Evolutionary conservation across 2,113 vertebrate genomes (phyloP), one percentile per base, ranked within the genome.

Genomic region (Ailuropoda melanoleuca): DNA sequence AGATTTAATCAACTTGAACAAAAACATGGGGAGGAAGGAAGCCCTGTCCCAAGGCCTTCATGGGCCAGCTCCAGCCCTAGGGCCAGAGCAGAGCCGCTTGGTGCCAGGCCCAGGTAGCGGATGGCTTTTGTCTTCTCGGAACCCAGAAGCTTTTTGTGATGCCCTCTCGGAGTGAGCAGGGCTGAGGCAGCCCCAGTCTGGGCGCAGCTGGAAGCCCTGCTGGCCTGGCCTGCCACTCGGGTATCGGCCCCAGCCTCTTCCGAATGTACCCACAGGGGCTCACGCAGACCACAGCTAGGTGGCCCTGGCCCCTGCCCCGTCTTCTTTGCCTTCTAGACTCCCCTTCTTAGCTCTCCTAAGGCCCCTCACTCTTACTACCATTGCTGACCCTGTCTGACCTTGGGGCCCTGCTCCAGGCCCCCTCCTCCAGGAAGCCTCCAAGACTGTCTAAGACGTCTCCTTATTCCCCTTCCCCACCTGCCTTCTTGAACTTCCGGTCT

Each of bases 1-100:
- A 62, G 97, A 96, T 93, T 97, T 97, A 98, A 94, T 98, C 97
- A 98, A 92, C 96, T 88, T 84, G 97, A 98, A 98, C 95, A 87
- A 97, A 98, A 97, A 97, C 98, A 93, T 0, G 15, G 39, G 77
- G 88, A 95, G 89, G 96, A 91, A 97, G 95, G 96, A 98, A 97
- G 89, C 88, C 78, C 66, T 53, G 29, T 43, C 89, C 86, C 37
- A 48, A 86, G 62, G 93, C 46, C 56, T 89, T 80, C 56, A 46
- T 12, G 74, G 78, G 48, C 85, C 78, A 88, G 78, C 66, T 64
- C 31, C 31, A 34, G 88, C 53, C 55, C 0, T 4, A 55, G 80
- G 58, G 81, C 37, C 75, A 85, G 43, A 15, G 58, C 84, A 66
- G 12, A 39, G 77, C 15, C 7, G 58, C 72, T 95, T 78, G 2